These are phyloP conservation scores for Trematomus bernacchii DNA, from an alignment of 2,797 vertebrate genomes.

Conservation along the genomic window DNA sequence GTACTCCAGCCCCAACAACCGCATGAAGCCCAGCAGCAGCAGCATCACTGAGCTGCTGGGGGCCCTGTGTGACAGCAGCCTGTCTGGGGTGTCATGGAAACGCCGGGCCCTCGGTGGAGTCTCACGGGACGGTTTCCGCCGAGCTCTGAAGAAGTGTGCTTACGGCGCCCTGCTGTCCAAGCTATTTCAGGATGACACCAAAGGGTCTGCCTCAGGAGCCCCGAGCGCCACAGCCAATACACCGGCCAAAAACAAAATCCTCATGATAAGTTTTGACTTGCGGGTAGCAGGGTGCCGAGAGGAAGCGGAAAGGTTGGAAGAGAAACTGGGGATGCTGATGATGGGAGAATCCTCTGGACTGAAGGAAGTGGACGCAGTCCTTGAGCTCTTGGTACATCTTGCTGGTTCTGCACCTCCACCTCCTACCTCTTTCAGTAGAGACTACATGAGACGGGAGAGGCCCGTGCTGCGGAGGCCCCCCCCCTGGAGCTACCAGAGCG, in stretches of 20 bases:
- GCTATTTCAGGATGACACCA: conserved; percentile 88
- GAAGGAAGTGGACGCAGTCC: conserved; percentile 85
- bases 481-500: conserved; percentile 81
- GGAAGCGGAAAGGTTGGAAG: conserved; percentile 93
- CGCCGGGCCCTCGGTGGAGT: conserved; percentile 80
- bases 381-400: conserved; percentile 92
- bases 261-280: conserved; percentile 96
- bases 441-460: conserved; percentile 84
- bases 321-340: conserved; percentile 86
- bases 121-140: conserved; percentile 85
- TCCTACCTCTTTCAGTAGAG: conserved; percentile 79
- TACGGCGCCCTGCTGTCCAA: conserved; percentile 90
- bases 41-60: conserved; percentile 92
- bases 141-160: conserved; percentile 85
- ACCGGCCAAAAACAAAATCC: conserved; percentile 91
- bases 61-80: conserved; percentile 90
- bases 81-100: conserved; percentile 89
- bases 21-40: conserved; percentile 59
- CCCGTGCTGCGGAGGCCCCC: conserved; percentile 76
- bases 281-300: conserved; percentile 88
- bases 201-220: conserved; percentile 60
- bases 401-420: conserved; percentile 91
- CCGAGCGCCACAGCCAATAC: conserved; percentile 71
- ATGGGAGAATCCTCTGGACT: conserved; percentile 75
- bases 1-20: conserved; percentile 42